Conservation (phyloP, 2,797 vertebrate genomes). For the Tapirus indicus region DNA sequence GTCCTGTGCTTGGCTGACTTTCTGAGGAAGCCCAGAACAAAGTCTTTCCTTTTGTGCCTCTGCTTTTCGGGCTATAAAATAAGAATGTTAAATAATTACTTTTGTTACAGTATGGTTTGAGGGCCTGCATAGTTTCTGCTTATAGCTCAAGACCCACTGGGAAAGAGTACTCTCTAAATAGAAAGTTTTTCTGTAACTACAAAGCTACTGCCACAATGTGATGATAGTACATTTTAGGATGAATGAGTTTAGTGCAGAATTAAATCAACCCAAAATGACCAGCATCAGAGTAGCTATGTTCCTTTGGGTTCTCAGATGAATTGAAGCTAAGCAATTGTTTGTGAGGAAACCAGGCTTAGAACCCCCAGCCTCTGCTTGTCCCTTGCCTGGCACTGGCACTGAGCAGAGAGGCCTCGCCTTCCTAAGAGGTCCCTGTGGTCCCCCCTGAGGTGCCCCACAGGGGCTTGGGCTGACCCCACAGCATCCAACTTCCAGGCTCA, state of each 20-base stretch:
- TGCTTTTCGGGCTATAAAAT: conserved; percentile 47
- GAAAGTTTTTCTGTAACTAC: background rate
- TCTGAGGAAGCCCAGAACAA: conserved; percentile 31
- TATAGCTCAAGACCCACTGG: background rate
- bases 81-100: conserved; percentile 49
- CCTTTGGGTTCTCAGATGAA: background rate
- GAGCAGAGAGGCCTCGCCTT: background rate
- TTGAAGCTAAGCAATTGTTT: background rate
- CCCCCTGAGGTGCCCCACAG: background rate
- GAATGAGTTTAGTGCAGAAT: conserved; percentile 43
- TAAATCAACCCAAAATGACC: background rate
- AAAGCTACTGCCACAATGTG: background rate
- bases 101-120: background rate
- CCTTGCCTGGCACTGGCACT: background rate
- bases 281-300: background rate
- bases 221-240: background rate
- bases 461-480: background rate
- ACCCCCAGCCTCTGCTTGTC: background rate
- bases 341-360: conserved; percentile 1
- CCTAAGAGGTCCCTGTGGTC: background rate
- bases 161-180: conserved; percentile 28
- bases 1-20: background rate
- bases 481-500: background rate
- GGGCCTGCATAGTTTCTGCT: conserved; percentile 23
- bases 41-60: conserved; percentile 6